Conservation (phyloP, 2,888 invertebrate genomes). For the Xestia xanthographa region DNA sequence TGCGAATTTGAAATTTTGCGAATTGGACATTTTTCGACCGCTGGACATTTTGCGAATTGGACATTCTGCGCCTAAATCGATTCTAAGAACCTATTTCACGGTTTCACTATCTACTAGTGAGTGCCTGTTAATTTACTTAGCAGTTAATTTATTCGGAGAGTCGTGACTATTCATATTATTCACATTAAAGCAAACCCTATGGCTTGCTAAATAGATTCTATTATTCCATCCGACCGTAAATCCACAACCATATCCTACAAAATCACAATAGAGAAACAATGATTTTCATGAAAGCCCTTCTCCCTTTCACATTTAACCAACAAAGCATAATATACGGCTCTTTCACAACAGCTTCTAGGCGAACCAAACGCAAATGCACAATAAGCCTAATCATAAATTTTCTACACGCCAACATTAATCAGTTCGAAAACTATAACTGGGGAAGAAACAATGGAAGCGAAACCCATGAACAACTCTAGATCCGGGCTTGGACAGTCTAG, state of each 20-base stretch:
- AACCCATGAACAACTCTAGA: slow-evolving; percentile 43
- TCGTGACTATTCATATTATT: too few species aligned
- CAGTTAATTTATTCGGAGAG: neutral
- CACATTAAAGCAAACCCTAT: neutral
- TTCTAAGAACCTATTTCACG: neutral
- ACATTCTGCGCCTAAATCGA: too few species aligned
- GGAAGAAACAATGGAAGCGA: slow-evolving; percentile 53
- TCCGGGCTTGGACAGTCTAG: slow-evolving; percentile 24
- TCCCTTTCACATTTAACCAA: slow-evolving; percentile 6
- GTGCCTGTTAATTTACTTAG: neutral
- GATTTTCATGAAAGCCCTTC: neutral
- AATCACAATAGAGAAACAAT: neutral
- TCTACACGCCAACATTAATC: slow-evolving; percentile 45
- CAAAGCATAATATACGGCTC: slow-evolving; percentile 17
- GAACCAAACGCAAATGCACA: slow-evolving; percentile 32
- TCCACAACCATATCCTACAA: neutral
- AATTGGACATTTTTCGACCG: too few species aligned
- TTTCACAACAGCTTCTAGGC: slow-evolving; percentile 5
- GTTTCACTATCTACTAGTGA: neutral
- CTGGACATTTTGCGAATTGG: too few species aligned
- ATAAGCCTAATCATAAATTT: slow-evolving; percentile 53
- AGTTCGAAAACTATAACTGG: slow-evolving; percentile 56
- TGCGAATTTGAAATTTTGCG: too few species aligned
- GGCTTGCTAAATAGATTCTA: neutral
- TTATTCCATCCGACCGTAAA: neutral